Evolutionary conservation across 1,140 invertebrate genomes (phyloP).

Genomic region (Reticulitermes speratus): DNA sequence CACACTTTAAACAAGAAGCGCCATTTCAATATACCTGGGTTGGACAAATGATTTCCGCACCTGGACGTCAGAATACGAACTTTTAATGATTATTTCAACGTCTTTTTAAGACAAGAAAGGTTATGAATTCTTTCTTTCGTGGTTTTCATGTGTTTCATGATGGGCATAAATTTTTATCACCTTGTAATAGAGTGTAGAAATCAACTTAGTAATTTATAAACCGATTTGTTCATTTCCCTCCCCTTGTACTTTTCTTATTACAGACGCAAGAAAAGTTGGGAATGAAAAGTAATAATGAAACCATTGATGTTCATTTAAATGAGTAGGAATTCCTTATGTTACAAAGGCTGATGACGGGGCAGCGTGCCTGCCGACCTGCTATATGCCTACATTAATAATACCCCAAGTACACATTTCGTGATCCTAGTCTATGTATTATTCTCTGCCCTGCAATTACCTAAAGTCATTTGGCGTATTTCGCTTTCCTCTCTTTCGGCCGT

Average conservation of each 20-base stretch:
- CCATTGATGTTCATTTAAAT: neutral
- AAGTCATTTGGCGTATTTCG: neutral
- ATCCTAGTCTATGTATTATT: neutral
- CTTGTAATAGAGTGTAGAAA: conserved; percentile 12
- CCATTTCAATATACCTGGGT: neutral
- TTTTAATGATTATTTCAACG: neutral
- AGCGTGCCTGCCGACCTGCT: too few relatives aligned
- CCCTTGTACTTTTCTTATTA: neutral
- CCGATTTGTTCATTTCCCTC: neutral
- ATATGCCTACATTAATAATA: neutral
- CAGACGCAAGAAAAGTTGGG: neutral
- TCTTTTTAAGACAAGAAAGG: neutral
- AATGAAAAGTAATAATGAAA: neutral
- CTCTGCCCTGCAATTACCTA: neutral
- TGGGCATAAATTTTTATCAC: neutral
- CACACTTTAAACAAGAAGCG: neutral
- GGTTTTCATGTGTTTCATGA: neutral
- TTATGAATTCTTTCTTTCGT: neutral
- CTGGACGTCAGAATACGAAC: neutral
- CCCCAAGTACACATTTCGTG: neutral
- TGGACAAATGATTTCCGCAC: neutral
- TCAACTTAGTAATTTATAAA: neutral
- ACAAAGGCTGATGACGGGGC: neutral
- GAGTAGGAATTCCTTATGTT: conserved; percentile 5
- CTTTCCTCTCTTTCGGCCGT: neutral